Conservation (phyloP, 2,888 invertebrate genomes). For the Eubasilissa splendida region DNA sequence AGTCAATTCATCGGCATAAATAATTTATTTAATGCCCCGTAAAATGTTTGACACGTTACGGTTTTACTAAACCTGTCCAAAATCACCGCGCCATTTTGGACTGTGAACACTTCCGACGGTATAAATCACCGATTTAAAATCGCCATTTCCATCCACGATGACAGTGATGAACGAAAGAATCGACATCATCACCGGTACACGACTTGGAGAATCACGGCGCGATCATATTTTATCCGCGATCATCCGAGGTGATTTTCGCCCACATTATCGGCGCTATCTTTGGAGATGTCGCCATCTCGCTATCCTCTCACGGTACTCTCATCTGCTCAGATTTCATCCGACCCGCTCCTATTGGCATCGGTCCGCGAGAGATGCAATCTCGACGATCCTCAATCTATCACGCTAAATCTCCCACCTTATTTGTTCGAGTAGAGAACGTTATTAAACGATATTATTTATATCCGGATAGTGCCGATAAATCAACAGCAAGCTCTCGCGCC, state of each 20-base stretch:
- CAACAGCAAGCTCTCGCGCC: slow-evolving; percentile 37
- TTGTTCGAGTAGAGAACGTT: slow-evolving; percentile 55
- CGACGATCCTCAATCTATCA: slow-evolving; percentile 51
- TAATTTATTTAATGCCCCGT: slow-evolving; percentile 29
- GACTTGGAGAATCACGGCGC: slow-evolving; percentile 45
- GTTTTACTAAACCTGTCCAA: slow-evolving; percentile 25
- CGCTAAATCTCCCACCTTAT: slow-evolving; percentile 56
- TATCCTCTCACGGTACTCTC: slow-evolving; percentile 47
- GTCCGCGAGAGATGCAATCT: slow-evolving; percentile 46
- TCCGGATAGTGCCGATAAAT: slow-evolving; percentile 50
- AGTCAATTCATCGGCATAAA: slow-evolving; percentile 14
- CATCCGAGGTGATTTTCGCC: slow-evolving; percentile 37
- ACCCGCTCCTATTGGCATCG: not conserved
- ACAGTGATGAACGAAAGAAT: slow-evolving; percentile 35
- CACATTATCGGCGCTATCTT: slow-evolving; percentile 27
- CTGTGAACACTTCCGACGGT: slow-evolving; percentile 18
- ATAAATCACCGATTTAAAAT: slow-evolving; percentile 34
- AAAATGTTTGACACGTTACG: slow-evolving; percentile 13
- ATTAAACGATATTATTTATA: slow-evolving; percentile 55
- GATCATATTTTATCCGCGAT: slow-evolving; percentile 37
- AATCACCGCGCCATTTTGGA: slow-evolving; percentile 4
- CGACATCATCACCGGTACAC: slow-evolving; percentile 38
- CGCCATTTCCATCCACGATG: slow-evolving; percentile 30
- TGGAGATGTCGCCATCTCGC: slow-evolving; percentile 45
- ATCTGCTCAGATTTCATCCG: slow-evolving; percentile 12